Base-by-base conservation (phyloP, 2,113 vertebrate genomes). In the Alouatta palliata region DNA sequence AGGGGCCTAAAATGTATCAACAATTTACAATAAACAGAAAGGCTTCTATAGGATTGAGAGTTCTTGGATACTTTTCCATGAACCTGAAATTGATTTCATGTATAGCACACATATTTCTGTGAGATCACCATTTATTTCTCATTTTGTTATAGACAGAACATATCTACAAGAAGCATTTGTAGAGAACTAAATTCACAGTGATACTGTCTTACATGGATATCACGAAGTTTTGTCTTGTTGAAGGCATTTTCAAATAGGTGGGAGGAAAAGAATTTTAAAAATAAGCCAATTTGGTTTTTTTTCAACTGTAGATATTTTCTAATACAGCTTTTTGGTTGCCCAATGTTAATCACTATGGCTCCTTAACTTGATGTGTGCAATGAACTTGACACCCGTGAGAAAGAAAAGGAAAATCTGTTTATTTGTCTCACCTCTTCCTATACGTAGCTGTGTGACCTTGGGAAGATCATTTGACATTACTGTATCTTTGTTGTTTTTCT, bases 81-180 rank as follows among this genome's bases (percentile, higher is more conserved):
- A 95, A 80, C 7, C 73, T 47, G 76, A 92, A 90, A 0, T 19
- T 5, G 52, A 6, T 0, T 16, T 58, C 40, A 37, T 0, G 66
- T 45, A 89, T 9, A 76, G 13, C 17, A 71, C 21, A 27, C 54
- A 52, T 25, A 82, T 49, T 77, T 85, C 79, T 66, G 16, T 54
- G 40, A 96, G 97, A 82, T 88, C 25, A 32, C 40, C 61, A 82
- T 73, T 84, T 95, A 35, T 56, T 81, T 91, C 13, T 94, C 6
- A n/a, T 77, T 95, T 66, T 10, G n/a, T 52, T 77, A 77, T 66
- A 71, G 37, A 47, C 0, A 94, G 37, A 66, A 71, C 9, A 32
- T 19, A 81, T 68, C 52, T 14, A 32, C 6, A 40, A 68, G 23
- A 79, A 47, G n/a, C 58, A 54, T 58, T 32, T 21, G 56, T 11